These are phyloP conservation scores for Zaprionus lineosus DNA, from an alignment of 2,888 invertebrate species.

Conservation along the genomic window DNA sequence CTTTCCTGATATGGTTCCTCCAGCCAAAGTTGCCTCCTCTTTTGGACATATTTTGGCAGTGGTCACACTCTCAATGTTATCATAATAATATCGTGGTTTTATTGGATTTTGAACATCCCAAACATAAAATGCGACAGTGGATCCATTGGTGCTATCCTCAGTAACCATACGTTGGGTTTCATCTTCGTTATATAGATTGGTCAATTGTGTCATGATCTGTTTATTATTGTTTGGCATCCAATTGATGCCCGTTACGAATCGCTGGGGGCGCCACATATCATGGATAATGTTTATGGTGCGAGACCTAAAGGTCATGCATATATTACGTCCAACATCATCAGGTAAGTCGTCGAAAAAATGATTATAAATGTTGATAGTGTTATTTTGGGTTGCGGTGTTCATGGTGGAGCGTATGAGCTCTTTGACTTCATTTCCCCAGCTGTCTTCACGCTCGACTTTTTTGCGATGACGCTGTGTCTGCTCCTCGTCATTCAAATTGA, in stretches of 20 bases:
- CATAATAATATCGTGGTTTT: conserved; percentile 88
- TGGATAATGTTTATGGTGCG: conserved; percentile 88
- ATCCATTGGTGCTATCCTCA: conserved; percentile 24
- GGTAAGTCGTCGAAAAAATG: conserved; percentile 87
- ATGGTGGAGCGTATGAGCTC: conserved; percentile 54
- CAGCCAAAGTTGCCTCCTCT: conserved; percentile 89
- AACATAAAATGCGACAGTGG: conserved; percentile 67
- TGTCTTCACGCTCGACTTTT: conserved; percentile 91
- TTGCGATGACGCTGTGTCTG: conserved; percentile 89
- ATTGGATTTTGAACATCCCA: conserved; percentile 79
- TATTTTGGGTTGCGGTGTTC: conserved; percentile 85
- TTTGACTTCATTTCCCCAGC: conserved; percentile 86
- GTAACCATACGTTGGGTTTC: conserved; percentile 23
- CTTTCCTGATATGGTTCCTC: conserved; percentile 89
- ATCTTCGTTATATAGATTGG: conserved; percentile 38
- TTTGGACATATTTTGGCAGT: conserved; percentile 94
- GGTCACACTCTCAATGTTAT: conserved; percentile 88
- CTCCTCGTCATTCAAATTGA: conserved; percentile 87
- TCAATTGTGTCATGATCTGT: conserved; percentile 71
- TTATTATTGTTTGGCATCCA: conserved; percentile 86
- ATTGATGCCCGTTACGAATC: conserved; percentile 85
- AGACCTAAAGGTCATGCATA: conserved; percentile 85
- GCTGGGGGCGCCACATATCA: conserved; percentile 83
- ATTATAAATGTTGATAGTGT: conserved; percentile 91
- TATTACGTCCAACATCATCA: conserved; percentile 79